Conservation (phyloP, 2,888 invertebrate genomes). For the Chrysolina haemoptera region DNA sequence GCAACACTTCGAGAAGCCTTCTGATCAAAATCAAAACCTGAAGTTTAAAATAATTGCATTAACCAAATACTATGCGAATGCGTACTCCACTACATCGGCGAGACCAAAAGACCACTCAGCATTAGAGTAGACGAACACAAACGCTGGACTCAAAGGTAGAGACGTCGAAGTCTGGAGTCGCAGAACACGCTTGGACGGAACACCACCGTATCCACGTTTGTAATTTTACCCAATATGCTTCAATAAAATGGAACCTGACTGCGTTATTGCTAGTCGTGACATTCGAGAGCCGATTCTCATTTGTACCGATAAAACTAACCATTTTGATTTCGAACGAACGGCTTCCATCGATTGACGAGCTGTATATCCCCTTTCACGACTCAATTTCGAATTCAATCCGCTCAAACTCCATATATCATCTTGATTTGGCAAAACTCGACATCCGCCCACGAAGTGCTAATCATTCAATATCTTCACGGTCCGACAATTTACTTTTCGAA, state of each 20-base stretch:
- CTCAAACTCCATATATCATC: slow-evolving; percentile 17
- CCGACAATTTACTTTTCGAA: slow-evolving; percentile 1
- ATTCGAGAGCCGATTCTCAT: background rate
- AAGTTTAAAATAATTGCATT: too few species aligned
- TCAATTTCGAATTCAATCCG: slow-evolving; percentile 20
- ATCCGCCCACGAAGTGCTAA: background rate
- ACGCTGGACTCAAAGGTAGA: too few species aligned
- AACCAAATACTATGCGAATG: too few species aligned
- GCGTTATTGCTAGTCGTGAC: background rate
- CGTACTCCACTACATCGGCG: too few species aligned
- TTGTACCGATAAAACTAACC: background rate
- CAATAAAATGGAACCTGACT: background rate
- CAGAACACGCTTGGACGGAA: too few species aligned
- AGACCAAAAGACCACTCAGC: too few species aligned
- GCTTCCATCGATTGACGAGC: background rate
- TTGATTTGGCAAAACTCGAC: background rate
- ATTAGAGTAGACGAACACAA: too few species aligned
- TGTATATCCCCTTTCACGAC: background rate
- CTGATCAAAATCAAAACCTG: too few species aligned
- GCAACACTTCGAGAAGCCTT: too few species aligned
- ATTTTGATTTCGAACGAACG: background rate
- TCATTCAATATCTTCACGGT: slow-evolving; percentile 18
- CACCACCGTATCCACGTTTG: too few species aligned
- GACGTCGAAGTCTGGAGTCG: too few species aligned
- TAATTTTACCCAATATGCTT: too few species aligned